Evolutionary conservation across 2,113 vertebrate species (phyloP).

Genomic region (Poeciliopsis prolifica): DNA sequence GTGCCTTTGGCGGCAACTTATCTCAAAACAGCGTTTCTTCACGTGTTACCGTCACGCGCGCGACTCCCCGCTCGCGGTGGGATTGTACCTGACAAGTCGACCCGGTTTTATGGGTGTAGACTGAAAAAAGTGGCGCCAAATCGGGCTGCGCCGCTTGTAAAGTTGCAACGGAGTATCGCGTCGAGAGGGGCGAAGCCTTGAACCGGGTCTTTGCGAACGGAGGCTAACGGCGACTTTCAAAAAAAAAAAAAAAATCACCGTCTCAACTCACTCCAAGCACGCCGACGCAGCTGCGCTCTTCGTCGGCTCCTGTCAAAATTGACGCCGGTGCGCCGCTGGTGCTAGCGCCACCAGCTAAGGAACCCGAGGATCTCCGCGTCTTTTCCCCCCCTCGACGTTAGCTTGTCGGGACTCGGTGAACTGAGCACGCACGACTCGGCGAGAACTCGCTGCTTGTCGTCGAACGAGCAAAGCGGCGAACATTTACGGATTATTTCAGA

Average conservation of each 20-base stretch:
- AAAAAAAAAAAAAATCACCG: slow-evolving; percentile 15
- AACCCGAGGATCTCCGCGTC: slow-evolving; percentile 43
- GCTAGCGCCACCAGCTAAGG: slow-evolving; percentile 66
- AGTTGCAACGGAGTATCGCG: slow-evolving; percentile 18
- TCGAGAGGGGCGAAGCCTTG: background rate
- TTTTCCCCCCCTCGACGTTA: slow-evolving; percentile 33
- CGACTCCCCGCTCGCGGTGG: slow-evolving; percentile 20
- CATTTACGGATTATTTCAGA: background rate
- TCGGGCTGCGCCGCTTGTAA: slow-evolving; percentile 53
- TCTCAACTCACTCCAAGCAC: slow-evolving; percentile 28
- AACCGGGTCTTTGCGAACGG: background rate
- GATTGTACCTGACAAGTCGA: slow-evolving; percentile 43
- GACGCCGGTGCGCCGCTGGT: slow-evolving; percentile 70
- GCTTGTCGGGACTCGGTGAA: slow-evolving; percentile 28
- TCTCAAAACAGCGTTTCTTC: background rate
- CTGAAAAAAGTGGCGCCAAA: slow-evolving; percentile 80
- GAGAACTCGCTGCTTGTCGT: background rate
- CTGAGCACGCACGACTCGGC: background rate
- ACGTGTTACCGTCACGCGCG: background rate
- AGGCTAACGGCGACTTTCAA: background rate
- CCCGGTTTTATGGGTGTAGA: slow-evolving; percentile 68
- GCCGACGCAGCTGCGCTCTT: slow-evolving; percentile 55
- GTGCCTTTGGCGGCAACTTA: background rate
- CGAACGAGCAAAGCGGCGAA: background rate
- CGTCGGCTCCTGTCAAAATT: slow-evolving; percentile 78